Conservation (phyloP, 1,140 invertebrate genomes). For the Cotesia typhae region DNA sequence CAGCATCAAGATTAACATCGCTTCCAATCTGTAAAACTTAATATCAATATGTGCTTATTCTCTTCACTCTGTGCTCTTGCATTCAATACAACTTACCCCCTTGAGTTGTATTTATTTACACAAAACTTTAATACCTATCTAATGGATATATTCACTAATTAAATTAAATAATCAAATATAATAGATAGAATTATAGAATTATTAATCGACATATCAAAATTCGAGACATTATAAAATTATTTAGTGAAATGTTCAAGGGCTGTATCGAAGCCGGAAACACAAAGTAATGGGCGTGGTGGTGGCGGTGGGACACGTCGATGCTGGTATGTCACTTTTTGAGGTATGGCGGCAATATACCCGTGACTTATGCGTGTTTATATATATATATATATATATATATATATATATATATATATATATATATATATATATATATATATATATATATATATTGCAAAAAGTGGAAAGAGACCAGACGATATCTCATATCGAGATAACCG, state of each 20-base stretch:
- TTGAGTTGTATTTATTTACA: neutral
- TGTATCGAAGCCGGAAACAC: neutral
- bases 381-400: too few relatives aligned
- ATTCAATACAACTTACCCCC: neutral
- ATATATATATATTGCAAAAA: slow-evolving; percentile 46
- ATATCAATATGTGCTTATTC: slow-evolving; percentile 10
- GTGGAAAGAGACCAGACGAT: slow-evolving; percentile 44
- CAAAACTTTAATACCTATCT: too few relatives aligned
- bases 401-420: slow-evolving; percentile 42
- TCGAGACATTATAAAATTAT: too few relatives aligned
- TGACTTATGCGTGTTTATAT: slow-evolving; percentile 58
- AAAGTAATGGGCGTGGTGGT: slow-evolving; percentile 49
- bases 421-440: too few relatives aligned
- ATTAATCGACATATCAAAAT: too few relatives aligned
- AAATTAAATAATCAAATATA: too few relatives aligned
- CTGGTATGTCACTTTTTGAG: slow-evolving; percentile 60
- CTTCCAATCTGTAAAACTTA: slow-evolving; percentile 1
- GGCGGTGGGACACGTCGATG: slow-evolving; percentile 43
- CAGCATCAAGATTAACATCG: slow-evolving; percentile 1
- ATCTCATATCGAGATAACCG: slow-evolving; percentile 62
- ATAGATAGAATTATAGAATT: too few relatives aligned
- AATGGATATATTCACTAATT: too few relatives aligned
- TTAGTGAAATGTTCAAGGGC: neutral
- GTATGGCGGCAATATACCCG: slow-evolving; percentile 63
- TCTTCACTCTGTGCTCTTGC: neutral